Base-by-base conservation (phyloP, 2,888 invertebrate genomes). In the Rhagonycha fulva region DNA sequence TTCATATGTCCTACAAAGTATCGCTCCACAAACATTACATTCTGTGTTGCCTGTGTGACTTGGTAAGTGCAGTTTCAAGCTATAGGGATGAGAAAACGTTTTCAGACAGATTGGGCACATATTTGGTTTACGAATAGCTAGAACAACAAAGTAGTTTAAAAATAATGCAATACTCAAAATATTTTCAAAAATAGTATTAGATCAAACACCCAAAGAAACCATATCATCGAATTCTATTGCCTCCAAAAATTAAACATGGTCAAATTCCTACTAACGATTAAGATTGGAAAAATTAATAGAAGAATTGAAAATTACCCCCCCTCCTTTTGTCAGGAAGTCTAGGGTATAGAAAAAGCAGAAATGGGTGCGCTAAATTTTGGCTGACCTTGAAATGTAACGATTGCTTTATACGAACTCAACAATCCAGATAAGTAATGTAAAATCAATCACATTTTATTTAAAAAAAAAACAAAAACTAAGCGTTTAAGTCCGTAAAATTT, bases 391-490 rank as follows among this genome's bases (percentile, higher is more conserved):
- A 26, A 26, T 26, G 10, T 62, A 12, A 66, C 12, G 23, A 26
- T 14, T 14, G 14, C 3, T 30, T 14, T 14, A 9, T 47, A 11
- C 23, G 32, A 47, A 23, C 47, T 30, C 60, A 14, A 70, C 70
- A 74, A 74, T 74, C 74, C 74, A 74, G 70, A 74, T 74, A 74
- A 74, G 70, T 26, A 72, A 60, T 14, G 14, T 24, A 32, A n/a
- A 30, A 68, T 14, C 10, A n/a, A 68, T 47, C 47, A 47, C 47
- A 47, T 47, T 47, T 47, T n/a, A 47, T n/a, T 47, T n/a, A 47
- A 47, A 47, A 7, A 30, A 11, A 47, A 47, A 32, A 32, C 12
- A 32, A 32, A 32, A 47, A 47, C 47, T 47, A 47, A 47, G 7
- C 47, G 47, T 47, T n/a, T n/a, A 47, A n/a, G 47, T 47, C 47